Base-by-base conservation (phyloP, 2,888 invertebrate genomes). In the Balanococcus diminutus region DNA sequence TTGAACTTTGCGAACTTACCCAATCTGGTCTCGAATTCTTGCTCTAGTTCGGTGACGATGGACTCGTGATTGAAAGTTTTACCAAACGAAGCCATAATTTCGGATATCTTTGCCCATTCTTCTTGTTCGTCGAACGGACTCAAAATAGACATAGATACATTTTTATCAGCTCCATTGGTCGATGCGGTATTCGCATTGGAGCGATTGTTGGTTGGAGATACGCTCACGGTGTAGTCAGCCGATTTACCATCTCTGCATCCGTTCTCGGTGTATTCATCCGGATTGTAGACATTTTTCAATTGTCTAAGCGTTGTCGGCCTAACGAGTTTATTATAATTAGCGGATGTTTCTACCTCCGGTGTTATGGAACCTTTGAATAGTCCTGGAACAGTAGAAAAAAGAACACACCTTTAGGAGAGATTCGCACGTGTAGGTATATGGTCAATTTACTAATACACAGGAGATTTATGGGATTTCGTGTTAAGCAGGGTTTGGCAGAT, bases 21-120 rank as follows among this genome's bases (percentile, higher is more conserved):
- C 87, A 95, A 91, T 87, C 94, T 91, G 14, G 92, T 92, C 87
- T 95, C 94, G 89, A 95, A 95, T 90, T 95, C 95, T 89, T 94
- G 94, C 89, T 95, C 95, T 87, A 95, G 90, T 89, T 95, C 95
- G 4, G 93, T 93, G 81, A 95, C 94, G 22, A 95, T 94, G 0
- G 94, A 94, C 89, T 94, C 95, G 25, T 94, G 90, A 16, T 95
- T 94, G 46, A 96, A 92, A 86, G 95, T 95, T 88, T 95, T 95
- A 87, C 97, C 97, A 89, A 98, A 96, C 1, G 96, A 96, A 72
- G 96, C 96, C 94, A 98, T 96, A 89, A 98, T 98, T 91, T 97
- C 96, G 81, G 96, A 96, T 89, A 98, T 97, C 91, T 97, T 96
- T 31, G 96, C 96, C 96, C 98, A 98, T 91, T 98, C 98, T 91